These are phyloP conservation scores for Meriones psammophilus DNA, from an alignment of 2,797 vertebrate species.

Conservation along the genomic window DNA sequence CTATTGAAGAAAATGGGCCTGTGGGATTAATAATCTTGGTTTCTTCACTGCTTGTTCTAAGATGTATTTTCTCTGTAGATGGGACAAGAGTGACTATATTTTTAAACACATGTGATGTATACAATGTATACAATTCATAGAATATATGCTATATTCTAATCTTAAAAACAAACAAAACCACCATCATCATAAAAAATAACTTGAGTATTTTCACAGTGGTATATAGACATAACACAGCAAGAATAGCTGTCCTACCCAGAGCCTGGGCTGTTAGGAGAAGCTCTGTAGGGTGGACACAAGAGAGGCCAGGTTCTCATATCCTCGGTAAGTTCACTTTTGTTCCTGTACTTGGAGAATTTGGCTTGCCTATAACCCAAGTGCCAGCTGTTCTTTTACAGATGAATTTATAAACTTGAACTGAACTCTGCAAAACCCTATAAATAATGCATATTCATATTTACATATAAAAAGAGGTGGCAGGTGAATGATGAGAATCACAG, in stretches of 20 bases:
- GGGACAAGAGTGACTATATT: background rate
- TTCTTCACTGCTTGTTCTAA: background rate
- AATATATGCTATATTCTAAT: background rate
- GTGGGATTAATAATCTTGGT: background rate
- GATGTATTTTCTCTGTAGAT: background rate
- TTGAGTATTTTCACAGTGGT: background rate
- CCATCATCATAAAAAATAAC: background rate
- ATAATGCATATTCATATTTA: slow-evolving; percentile 17
- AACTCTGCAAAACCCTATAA: slow-evolving; percentile 19
- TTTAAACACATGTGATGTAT: background rate
- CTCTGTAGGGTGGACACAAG: background rate
- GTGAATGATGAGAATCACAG: background rate
- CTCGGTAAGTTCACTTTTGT: background rate
- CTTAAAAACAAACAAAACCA: background rate
- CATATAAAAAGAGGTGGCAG: background rate
- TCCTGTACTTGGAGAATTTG: background rate
- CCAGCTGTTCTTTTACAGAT: background rate
- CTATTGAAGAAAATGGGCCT: background rate
- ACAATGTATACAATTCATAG: background rate
- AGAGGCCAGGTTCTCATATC: background rate
- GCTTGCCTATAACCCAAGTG: background rate
- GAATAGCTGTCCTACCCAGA: background rate
- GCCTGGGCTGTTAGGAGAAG: background rate
- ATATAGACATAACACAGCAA: background rate
- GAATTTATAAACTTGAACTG: slow-evolving; percentile 10